These are phyloP conservation scores for Chascanopsetta lugubris DNA, from an alignment of 2,113 vertebrate species.

Conservation along the genomic window DNA sequence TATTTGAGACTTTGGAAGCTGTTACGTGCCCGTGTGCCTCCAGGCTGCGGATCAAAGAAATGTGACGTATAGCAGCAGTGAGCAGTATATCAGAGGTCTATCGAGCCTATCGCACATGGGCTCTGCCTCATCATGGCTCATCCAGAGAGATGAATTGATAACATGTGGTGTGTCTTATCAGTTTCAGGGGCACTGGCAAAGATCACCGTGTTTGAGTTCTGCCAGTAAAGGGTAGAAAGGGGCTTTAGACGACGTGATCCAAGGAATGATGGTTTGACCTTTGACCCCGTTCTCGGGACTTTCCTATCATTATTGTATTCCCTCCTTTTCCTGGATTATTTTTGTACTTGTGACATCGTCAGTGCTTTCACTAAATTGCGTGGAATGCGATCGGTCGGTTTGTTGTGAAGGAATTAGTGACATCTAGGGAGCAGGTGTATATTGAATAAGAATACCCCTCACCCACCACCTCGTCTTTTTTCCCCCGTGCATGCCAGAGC, in stretches of 20 bases:
- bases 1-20: constrained; percentile 59
- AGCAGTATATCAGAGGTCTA: constrained; percentile 49
- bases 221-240: not conserved
- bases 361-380: no score
- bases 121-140: constrained; percentile 32
- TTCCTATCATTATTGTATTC: not conserved
- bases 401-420: no score
- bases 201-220: not conserved
- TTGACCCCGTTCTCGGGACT: no score
- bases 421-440: no score
- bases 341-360: no score
- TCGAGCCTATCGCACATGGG: constrained; percentile 57
- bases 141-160: constrained; percentile 54
- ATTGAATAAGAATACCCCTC: no score
- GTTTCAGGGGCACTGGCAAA: constrained; percentile 9
- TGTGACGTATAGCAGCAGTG: constrained; percentile 44
- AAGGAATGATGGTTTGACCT: constrained; percentile 3
- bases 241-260: constrained; percentile 5
- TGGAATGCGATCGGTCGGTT: no score
- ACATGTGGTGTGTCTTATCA: constrained; percentile 49
- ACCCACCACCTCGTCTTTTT: no score
- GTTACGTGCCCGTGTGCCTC: constrained; percentile 43
- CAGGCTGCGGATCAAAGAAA: constrained; percentile 56
- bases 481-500: no score
- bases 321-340: no score